These are phyloP conservation scores for Linyphia triangularis DNA, from an alignment of 2,888 invertebrate species.

Conservation along the genomic window DNA sequence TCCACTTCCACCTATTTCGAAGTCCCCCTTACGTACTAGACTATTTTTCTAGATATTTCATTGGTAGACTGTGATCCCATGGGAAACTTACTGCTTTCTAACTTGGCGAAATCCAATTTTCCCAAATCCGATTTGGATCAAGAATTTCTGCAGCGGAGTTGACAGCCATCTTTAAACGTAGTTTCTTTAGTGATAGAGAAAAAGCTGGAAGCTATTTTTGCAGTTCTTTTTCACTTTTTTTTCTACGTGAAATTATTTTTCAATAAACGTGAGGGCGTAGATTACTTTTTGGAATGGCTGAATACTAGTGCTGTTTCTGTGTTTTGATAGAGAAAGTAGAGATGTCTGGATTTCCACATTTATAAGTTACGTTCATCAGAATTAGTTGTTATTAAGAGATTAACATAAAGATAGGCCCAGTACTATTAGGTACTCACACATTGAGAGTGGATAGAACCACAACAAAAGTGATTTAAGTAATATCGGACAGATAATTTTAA, in stretches of 20 bases:
- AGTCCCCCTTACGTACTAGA: slow-evolving; percentile 40
- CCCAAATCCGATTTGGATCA: slow-evolving; percentile 73
- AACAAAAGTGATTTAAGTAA: no score
- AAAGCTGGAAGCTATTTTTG: slow-evolving; percentile 11
- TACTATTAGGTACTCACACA: no score
- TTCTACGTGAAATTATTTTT: background rate
- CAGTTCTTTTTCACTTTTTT: background rate
- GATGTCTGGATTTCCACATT: no score
- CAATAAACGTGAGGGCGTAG: background rate
- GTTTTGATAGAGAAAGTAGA: no score
- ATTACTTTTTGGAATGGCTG: background rate
- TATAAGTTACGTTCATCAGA: no score
- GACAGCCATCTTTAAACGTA: slow-evolving; percentile 60
- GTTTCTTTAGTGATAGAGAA: slow-evolving; percentile 31
- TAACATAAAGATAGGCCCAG: no score
- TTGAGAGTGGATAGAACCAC: no score
- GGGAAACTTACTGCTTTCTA: slow-evolving; percentile 55
- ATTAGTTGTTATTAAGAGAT: no score
- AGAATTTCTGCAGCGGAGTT: slow-evolving; percentile 58
- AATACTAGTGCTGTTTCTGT: no score
- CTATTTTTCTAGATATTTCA: slow-evolving; percentile 46
- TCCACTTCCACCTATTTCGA: slow-evolving; percentile 19
- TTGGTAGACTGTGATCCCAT: slow-evolving; percentile 37
- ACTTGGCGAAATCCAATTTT: slow-evolving; percentile 71
- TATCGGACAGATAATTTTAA: no score